Evolutionary conservation across 2,888 invertebrate species (phyloP), one percentile per base, ranked within the genome.

Genomic region (Alloscopus bannaensis): DNA sequence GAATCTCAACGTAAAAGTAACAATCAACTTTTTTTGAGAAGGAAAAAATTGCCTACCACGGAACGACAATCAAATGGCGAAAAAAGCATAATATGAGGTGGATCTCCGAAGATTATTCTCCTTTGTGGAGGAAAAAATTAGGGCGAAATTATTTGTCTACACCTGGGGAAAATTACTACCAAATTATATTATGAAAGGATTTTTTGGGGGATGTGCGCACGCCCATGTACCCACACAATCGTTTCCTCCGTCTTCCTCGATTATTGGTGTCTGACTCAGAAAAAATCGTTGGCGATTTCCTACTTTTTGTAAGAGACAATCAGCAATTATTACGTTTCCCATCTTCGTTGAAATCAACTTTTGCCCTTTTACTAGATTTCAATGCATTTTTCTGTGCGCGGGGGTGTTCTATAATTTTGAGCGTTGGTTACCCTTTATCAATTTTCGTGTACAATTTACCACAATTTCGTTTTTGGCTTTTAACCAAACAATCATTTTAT

Each of bases 71-170:
- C 65, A 75, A 75, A 75, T 47, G 22, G 24, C 36, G 29, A 29
- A 52, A n/a, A n/a, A n/a, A n/a, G n/a, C n/a, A n/a, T n/a, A n/a
- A n/a, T n/a, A n/a, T n/a, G n/a, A n/a, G 50, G 72, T 62, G 59
- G 59, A 47, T 60, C 24, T 42, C 29, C 20, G n/a, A 28, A 6
- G 4, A n/a, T 59, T 75, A 31, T 50, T 31, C 28, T 66, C 60
- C 50, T 75, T 66, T 60, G 68, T 68, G 45, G 47, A 28, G 59
- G 28, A 31, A 76, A 76, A 66, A 73, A 65, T 50, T 68, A 68
- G 66, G 65, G 64, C 72, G 55, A 72, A 64, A 72, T 75, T 59
- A 59, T 75, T 75, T 75, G 65, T 75, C 66, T 75, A 59, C 66
- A 66, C 52, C 66, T 75, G 66, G 75, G 47, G 59, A 75, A 75